Base-by-base conservation (phyloP, 2,888 invertebrate species). In the Ochropleura leucogaster region DNA sequence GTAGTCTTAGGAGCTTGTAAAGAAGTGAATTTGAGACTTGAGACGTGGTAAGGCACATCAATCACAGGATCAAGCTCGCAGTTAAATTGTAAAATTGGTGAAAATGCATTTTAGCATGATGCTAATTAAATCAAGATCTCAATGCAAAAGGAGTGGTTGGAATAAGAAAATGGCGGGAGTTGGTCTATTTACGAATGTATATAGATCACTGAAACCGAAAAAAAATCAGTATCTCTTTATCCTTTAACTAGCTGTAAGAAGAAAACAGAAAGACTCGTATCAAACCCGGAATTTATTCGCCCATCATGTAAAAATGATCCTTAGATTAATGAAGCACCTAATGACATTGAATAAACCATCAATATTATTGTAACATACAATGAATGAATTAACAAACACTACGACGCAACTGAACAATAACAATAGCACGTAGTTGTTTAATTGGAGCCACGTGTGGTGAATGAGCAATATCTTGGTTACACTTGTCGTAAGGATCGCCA, bases 401-500 rank as follows among this genome's bases (percentile, higher is more conserved):
- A 73, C 71, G 69, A 64, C 65, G 63, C 55, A 42, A 65, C 40
- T 18, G 44, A 68, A 82, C 78, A 82, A 74, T 70, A 77, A 80
- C 74, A 86, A 72, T 72, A 68, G 53, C 49, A 42, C 66, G 71
- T 72, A 65, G 65, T 67, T 70, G 79, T 84, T 84, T 84, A 84
- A 84, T 84, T 84, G 73, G 57, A 16, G 64, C 77, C 85, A 86
- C 85, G 85, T 73, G 87, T 67, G 18, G 10, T 63, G 85, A 77
- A 77, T 85, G 20, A 72, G 70, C 55, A 73, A 72, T 62, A 59
- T 59, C 20, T 83, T 72, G 59, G 63, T 62, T 64, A 77, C 67
- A 78, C 64, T n/a, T 72, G 72, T 70, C 62, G 86, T 83, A 82
- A 85, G 47, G 46, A 44, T 3, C 14, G 42, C 86, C 79, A 10